Evolutionary conservation across 2,113 vertebrate species (phyloP), one percentile per base, ranked within the genome.

Genomic region (Paramormyrops kingsleyae): DNA sequence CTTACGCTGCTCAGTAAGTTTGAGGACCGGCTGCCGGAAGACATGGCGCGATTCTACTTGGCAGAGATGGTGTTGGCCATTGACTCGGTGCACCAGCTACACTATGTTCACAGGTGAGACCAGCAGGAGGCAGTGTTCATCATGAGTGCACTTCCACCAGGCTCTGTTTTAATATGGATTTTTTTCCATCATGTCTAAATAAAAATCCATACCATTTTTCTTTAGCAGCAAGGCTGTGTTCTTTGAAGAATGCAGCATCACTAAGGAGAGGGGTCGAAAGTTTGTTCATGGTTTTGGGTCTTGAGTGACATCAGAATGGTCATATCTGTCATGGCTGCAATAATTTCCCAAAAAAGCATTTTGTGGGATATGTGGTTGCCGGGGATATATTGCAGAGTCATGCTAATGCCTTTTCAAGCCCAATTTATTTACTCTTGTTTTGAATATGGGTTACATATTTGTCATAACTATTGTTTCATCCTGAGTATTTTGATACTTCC

Each of bases 51-150:
- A 47, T 99, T 99, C 95, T 99, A 99, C 95, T 94, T 99, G 95
- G 98, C 98, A 46, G 99, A 99, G 93, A 99, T 99, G 98, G 99
- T 99, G 90, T 95, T 99, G 94, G 98, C 99, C 47, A 98, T 99
- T 5, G 98, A 99, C 95, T 99, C 99, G 0, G 98, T 99, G 89
- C 99, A 99, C 95, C 98, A 99, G 92, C 95, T 99, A 17, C 98
- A 99, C 95, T 99, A 99, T 85, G 98, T 99, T 86, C 99, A 99
- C 95, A 97, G 99, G 99, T 99, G 89, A 94, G 95, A 50, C 13
- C 62, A 3, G 17, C 44, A 5, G 87, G 19, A 24, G 47, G 84
- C 77, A 44, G 47, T 53, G 84, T n/a, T 52, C 49, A 10, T 4
- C n/a, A 52, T 9, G 13, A 15, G 85, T n/a, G 85, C 27, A n/a